Evolutionary conservation across 2,888 invertebrate genomes (phyloP).

Genomic region (Sesia bembeciformis): DNA sequence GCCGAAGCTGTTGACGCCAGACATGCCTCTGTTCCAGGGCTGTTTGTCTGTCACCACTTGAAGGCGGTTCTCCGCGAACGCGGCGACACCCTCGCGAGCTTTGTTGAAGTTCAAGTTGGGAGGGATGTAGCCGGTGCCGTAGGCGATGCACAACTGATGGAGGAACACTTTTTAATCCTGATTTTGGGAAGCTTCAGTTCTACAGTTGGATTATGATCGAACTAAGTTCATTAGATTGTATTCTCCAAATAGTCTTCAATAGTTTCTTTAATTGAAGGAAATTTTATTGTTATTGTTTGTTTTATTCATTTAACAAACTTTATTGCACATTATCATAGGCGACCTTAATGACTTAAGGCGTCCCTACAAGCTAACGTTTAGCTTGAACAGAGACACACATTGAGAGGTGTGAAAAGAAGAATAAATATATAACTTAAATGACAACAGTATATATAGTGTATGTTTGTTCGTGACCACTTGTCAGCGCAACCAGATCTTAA

Average conservation of each 20-base stretch:
- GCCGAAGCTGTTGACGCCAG: slow-evolving; percentile 93
- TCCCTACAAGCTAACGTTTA: too few relatives aligned
- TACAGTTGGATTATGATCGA: neutral
- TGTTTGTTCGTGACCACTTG: too few relatives aligned
- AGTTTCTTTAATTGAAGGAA: neutral
- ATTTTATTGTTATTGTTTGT: too few relatives aligned
- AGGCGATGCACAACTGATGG: slow-evolving; percentile 80
- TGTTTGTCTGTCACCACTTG: slow-evolving; percentile 83
- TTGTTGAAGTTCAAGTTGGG: slow-evolving; percentile 87
- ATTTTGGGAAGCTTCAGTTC: neutral
- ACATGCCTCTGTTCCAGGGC: slow-evolving; percentile 82
- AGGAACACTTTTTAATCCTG: slow-evolving; percentile 3
- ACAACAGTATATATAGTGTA: too few relatives aligned
- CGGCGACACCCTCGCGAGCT: slow-evolving; percentile 76
- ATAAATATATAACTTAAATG: too few relatives aligned
- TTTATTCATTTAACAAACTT: too few relatives aligned
- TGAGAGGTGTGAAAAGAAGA: too few relatives aligned
- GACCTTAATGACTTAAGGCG: too few relatives aligned
- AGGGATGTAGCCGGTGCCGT: slow-evolving; percentile 86
- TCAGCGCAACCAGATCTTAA: too few relatives aligned
- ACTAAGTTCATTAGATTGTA: too few relatives aligned
- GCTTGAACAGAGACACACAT: too few relatives aligned
- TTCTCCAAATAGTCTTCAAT: neutral
- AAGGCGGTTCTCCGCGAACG: slow-evolving; percentile 76
- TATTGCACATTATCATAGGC: too few relatives aligned